A percentile compares a stretch with the other conserved stretches of the same genome.
Evolutionary conservation across 2,113 vertebrate genomes (phyloP).

Genomic region (Eublepharis macularius): DNA sequence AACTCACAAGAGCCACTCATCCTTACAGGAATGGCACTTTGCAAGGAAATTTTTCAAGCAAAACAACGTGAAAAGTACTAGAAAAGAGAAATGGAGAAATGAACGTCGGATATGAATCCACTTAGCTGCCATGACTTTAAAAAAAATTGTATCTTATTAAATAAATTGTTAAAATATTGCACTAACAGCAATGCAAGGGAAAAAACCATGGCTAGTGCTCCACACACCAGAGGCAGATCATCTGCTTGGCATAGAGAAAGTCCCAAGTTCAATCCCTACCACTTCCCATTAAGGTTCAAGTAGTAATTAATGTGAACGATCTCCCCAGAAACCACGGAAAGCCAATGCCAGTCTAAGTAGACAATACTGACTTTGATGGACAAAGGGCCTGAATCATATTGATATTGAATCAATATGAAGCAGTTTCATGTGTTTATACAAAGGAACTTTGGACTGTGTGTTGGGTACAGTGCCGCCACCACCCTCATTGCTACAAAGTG

Average conservation of each 20-base stretch:
- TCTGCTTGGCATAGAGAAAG: too few relatives aligned
- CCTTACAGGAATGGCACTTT: constrained; percentile 63
- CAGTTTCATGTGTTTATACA: too few relatives aligned
- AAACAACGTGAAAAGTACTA: constrained; percentile 59
- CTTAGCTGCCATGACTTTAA: neutral
- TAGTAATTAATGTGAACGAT: too few relatives aligned
- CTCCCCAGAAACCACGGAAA: too few relatives aligned
- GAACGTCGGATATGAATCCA: constrained; percentile 48
- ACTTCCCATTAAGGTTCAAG: too few relatives aligned
- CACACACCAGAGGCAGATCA: neutral
- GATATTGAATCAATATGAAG: too few relatives aligned
- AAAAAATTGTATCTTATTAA: neutral
- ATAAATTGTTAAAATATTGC: neutral
- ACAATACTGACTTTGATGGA: too few relatives aligned
- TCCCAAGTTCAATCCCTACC: too few relatives aligned
- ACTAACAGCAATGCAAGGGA: neutral
- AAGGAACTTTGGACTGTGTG: too few relatives aligned
- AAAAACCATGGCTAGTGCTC: neutral
- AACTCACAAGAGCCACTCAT: constrained; percentile 52
- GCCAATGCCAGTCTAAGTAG: too few relatives aligned
- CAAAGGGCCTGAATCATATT: too few relatives aligned
- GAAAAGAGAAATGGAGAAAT: constrained; percentile 58
- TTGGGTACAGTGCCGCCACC: too few relatives aligned
- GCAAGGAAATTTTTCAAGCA: constrained; percentile 53
- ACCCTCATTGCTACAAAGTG: neutral